Conservation (phyloP, 2,113 vertebrate genomes). For the Myiozetetes cayanensis region DNA sequence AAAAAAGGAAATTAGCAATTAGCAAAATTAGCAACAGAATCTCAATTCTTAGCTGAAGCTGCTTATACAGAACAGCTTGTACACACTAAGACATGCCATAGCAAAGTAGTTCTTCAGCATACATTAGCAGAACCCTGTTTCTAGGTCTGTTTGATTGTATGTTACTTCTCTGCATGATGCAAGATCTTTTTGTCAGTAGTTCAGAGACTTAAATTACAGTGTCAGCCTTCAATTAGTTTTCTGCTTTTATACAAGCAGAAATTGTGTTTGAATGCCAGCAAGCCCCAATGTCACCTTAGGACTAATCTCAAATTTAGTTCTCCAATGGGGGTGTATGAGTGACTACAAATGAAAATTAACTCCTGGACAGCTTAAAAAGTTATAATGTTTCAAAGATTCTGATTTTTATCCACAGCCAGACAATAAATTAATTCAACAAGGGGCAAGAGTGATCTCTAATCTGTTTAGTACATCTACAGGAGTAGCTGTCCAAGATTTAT, state of each 20-base stretch:
- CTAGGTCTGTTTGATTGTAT: not conserved
- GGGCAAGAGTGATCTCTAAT: not conserved
- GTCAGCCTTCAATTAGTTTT: not conserved
- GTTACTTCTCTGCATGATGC: not conserved
- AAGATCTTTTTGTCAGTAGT: not conserved
- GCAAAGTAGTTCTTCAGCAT: not conserved
- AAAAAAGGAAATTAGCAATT: not conserved
- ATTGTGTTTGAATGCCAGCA: not conserved
- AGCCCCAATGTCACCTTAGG: not conserved
- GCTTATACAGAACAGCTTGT: not conserved
- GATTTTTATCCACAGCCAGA: not conserved
- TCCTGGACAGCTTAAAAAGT: not conserved
- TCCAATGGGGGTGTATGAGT: not conserved
- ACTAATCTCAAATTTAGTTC: not conserved
- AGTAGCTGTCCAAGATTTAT: not conserved
- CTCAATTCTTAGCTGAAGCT: not conserved
- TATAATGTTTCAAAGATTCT: not conserved
- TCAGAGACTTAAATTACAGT: not conserved
- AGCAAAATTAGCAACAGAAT: not conserved
- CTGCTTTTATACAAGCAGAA: not conserved
- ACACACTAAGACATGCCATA: not conserved
- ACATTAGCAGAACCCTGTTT: not conserved
- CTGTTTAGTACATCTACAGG: not conserved
- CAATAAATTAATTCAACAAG: not conserved
- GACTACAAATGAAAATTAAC: not conserved